Base-by-base conservation (phyloP, 2,797 vertebrate genomes). In the Sparidentex hasta region DNA sequence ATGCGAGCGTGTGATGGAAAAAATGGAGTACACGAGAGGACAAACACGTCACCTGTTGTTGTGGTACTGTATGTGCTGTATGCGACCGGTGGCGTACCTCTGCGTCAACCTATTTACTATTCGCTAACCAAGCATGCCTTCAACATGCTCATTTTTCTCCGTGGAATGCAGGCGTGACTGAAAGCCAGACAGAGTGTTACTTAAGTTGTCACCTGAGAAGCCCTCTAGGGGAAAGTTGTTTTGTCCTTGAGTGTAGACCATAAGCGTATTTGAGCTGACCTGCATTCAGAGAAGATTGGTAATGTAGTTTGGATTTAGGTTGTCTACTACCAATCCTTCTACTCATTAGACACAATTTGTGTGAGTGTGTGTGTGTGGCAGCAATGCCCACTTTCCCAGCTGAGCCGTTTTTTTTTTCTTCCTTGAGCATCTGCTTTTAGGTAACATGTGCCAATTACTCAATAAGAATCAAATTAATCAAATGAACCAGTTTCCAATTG, bases 241-340 rank as follows among this genome's bases (percentile, higher is more conserved):
- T 81, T 90, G 90, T 86, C 85, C 80, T 90, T 88, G 74, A 83
- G 46, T 72, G 43, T 18, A 25, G 61, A 58, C 41, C 33, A 18
- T 80, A 86, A 88, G 78, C 44, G 33, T 71, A 62, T 87, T 83
- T 78, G 62, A 84, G 76, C 71, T 85, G 85, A 87, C 86, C 86
- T 86, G 81, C 73, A 80, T 86, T 81, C 59, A 76, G 67, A 47
- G 62, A n/a, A 85, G 79, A 90, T 88, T 94, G 82, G 52, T 72
- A 18, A 73, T 90, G 78, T 90, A 44, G 62, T 48, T 63, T 50
- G 74, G 86, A 89, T 88, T 91, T 66, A 75, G 83, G 73, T 78
- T 89, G 78, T 67, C 51, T 38, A 7, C 57, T 62, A 25, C 50
- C 43, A 74, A 67, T 72, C 74, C 80, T 47, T 5, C 56, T 41